phyloP scores from a whole-genome alignment of 2,113 vertebrate species.

The Xenus cinereus region DNA sequence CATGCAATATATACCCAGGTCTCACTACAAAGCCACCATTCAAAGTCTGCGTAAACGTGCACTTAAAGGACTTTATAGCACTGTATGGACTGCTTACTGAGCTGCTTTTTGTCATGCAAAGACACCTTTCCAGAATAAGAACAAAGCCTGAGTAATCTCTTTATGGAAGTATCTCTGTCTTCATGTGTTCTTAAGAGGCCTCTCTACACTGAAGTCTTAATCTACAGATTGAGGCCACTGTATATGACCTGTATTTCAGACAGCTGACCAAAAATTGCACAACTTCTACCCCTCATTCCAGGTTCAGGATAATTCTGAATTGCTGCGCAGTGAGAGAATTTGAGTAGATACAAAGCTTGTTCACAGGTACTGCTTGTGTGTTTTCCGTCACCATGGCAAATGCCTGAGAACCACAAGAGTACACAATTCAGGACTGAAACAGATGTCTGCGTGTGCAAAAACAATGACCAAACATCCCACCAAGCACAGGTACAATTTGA shows the following conservation, averaged over 20 bases:
- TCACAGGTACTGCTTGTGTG: background rate
- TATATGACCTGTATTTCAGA: background rate
- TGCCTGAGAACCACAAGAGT: background rate
- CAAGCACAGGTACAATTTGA: background rate
- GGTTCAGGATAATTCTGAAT: background rate
- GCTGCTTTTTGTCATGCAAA: background rate
- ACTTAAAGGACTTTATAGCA: background rate
- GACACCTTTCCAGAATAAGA: constrained; percentile 36
- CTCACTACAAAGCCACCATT: background rate
- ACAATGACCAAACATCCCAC: background rate
- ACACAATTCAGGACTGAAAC: accelerated
- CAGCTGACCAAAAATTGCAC: background rate
- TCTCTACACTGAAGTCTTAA: background rate
- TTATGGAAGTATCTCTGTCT: constrained; percentile 12
- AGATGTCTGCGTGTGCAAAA: background rate
- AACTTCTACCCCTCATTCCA: background rate
- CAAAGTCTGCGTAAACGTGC: background rate
- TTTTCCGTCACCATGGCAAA: background rate
- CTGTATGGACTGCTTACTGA: background rate
- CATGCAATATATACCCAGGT: background rate
- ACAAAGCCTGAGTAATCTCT: constrained; percentile 51
- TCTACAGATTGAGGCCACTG: constrained; percentile 42
- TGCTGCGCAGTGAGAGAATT: background rate
- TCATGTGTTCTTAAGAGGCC: background rate
- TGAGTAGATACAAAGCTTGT: background rate